Evolutionary conservation across 1,140 invertebrate genomes (phyloP), one percentile per base, ranked within the genome.

Genomic region (Brachionus asplanchnoidis): DNA sequence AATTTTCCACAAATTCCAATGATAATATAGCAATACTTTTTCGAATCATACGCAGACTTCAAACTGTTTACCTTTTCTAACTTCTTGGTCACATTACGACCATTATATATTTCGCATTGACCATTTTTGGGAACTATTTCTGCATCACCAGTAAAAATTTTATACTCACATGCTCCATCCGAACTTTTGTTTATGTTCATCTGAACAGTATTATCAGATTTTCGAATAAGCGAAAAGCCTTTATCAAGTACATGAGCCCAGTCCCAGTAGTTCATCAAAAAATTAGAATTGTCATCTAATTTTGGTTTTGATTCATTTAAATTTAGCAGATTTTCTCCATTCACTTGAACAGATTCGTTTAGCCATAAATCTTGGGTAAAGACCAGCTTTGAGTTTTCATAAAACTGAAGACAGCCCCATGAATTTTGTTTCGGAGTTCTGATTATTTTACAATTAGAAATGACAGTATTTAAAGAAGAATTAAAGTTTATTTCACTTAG

Each of bases 321-420:
- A 3, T 40, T 40, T 12, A 36, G 17, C 40, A 73, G 20, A 73
- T n/a, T 73, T 17, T 14, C 9, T 1, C 68, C 32, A 42, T 36
- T 73, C 1, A 73, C 36, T 73, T 73, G 17, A 46, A 73, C 44
- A 4, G 1, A 9, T 17, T 73, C 32, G 0, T 40, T 42, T 17
- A n/a, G 2, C 68, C 68, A 73, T 14, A 73, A 9, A 14, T 73
- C 68, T 73, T 73, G 68, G 3, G 68, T 12, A 42, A 9, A 73
- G 17, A 73, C 68, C 7, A 73, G 17, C 44, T 73, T 73, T 3
- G 32, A 40, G 17, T 73, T 73, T 42, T 73, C 68, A 73, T 73
- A 73, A 73, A 73, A 73, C 42, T 73, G 68, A 9, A 73, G 17
- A 73, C 68, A 73, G n/a, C 36, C 68, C 68, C 68, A 73, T 42